These are phyloP conservation scores for Yponomeuta malinellus DNA, from an alignment of 2,888 invertebrate genomes.

Conservation along the genomic window DNA sequence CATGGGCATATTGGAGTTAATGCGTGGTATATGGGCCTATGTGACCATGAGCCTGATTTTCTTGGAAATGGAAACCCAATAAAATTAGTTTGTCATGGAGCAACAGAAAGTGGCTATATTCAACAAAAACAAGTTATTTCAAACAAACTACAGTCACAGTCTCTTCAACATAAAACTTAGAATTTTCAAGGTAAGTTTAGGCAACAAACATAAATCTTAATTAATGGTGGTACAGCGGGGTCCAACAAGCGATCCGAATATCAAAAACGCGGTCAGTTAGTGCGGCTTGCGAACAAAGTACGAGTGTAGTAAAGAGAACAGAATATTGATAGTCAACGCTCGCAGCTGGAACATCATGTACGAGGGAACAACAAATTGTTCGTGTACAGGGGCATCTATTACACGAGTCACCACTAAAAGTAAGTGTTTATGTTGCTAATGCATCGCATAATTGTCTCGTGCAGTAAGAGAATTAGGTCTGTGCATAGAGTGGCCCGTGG, in stretches of 20 bases:
- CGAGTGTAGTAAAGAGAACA: neutral
- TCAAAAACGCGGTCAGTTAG: neutral
- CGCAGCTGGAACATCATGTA: neutral
- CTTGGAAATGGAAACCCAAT: neutral
- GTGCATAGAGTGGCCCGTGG: constrained; percentile 34
- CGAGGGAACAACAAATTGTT: neutral
- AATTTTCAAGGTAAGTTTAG: too few species aligned
- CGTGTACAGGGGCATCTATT: neutral
- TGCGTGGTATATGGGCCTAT: neutral
- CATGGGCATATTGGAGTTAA: neutral
- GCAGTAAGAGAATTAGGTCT: constrained; percentile 54
- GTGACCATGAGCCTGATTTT: neutral
- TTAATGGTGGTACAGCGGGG: neutral
- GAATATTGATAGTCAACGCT: neutral
- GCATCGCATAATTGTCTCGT: constrained; percentile 28
- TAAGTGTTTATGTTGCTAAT: constrained; percentile 7
- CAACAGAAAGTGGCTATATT: neutral
- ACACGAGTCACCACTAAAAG: constrained; percentile 5
- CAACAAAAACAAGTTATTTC: too few species aligned
- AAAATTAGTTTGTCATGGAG: neutral
- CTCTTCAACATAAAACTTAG: too few species aligned
- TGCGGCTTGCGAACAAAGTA: neutral
- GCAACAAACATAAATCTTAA: neutral
- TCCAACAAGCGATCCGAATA: neutral
- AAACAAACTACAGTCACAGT: too few species aligned